Evolutionary conservation across 1,140 invertebrate genomes (phyloP).

Genomic region (Bicyclus anynana): DNA sequence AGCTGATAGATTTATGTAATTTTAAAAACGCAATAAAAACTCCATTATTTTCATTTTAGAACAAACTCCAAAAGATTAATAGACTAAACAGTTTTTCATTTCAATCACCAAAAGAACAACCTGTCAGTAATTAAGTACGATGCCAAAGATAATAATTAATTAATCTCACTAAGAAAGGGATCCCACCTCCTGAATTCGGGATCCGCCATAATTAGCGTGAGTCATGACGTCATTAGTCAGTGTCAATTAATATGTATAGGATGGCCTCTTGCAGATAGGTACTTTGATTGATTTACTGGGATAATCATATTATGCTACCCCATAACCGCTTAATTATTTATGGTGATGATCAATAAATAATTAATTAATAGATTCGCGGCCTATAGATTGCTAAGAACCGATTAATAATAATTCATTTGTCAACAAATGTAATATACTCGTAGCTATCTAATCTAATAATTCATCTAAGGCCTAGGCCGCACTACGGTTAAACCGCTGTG

Average conservation of each 20-base stretch:
- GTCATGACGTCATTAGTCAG: constrained; percentile 6
- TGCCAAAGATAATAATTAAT: constrained; percentile 2
- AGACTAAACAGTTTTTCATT: not conserved
- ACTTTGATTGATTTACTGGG: constrained; percentile 2
- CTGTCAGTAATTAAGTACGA: not conserved
- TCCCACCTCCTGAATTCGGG: not conserved
- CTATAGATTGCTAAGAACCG: not conserved
- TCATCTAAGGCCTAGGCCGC: too few species aligned
- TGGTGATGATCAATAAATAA: not conserved
- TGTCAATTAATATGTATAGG: constrained; percentile 8
- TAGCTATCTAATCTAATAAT: not conserved
- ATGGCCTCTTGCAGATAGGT: constrained; percentile 5
- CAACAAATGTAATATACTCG: not conserved
- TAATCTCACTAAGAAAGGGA: constrained; percentile 1
- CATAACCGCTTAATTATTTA: not conserved
- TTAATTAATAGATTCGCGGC: not conserved
- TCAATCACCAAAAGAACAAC: not conserved
- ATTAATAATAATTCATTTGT: not conserved
- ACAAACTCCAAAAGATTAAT: too few species aligned
- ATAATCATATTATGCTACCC: not conserved
- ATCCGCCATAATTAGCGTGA: constrained; percentile 5
- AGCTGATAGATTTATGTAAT: too few species aligned
- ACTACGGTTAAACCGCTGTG: too few species aligned
- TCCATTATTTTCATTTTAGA: too few species aligned
- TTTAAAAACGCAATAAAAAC: too few species aligned